Evolutionary conservation across 2,888 invertebrate species (phyloP), one percentile per base, ranked within the genome.

Genomic region (Brachyopa scutellaris): DNA sequence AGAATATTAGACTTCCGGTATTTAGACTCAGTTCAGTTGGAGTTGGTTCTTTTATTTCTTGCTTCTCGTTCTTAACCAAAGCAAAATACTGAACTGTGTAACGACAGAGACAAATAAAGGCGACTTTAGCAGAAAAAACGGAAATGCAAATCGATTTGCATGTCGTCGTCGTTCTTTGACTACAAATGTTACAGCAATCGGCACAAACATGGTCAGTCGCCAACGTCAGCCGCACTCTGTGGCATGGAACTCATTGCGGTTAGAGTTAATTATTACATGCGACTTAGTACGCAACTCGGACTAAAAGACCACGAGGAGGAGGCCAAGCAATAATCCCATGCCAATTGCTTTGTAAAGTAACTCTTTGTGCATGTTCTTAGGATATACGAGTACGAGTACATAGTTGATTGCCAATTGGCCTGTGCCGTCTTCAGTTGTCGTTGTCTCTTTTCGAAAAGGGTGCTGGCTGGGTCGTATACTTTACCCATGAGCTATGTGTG

Each of bases 111-210:
- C 72, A 64, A 78, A 78, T 78, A 78, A 59, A 78, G 42, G 64
- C 40, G 40, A 73, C 51, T 51, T 59, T 59, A 17, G 19, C 26
- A n/a, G 21, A 59, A 59, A 66, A 77, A 77, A 72, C 82, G 82
- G 82, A 82, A 77, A 82, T 82, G 82, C 82, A 82, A 82, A 82
- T 82, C 82, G 76, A 82, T 82, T 77, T 72, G 82, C 49, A 74
- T 77, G 70, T 82, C 74, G 33, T 38, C 11, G 62, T 55, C 62
- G 74, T 64, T 74, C 69, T 77, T 55, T 77, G 73, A 73, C 73
- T 73, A 66, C 73, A 78, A 72, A 73, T 78, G 64, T 57, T 59
- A 40, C 33, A 57, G 57, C 76, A 57, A 77, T 45, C 38, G 69
- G 38, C 55, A 38, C 42, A 51, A 69, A 69, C 70, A 62, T 70